Evolutionary conservation across 2,888 invertebrate species (phyloP).

Genomic region (Vandiemenella viatica): DNA sequence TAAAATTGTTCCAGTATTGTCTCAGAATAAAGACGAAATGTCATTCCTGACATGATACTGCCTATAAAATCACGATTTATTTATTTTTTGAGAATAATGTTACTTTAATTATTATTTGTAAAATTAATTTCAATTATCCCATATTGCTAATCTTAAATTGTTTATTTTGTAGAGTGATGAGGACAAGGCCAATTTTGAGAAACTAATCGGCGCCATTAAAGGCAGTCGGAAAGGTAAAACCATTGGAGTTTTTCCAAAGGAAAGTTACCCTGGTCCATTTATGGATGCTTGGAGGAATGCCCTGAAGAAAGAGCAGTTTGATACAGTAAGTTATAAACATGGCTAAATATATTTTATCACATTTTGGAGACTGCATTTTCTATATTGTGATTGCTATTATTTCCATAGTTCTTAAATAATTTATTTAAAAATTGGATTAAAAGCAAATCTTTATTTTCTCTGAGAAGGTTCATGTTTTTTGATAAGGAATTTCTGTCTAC

Average conservation of each 20-base stretch:
- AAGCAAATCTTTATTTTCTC: background rate
- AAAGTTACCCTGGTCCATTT: slow-evolving; percentile 85
- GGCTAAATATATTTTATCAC: no score
- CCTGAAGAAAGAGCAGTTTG: slow-evolving; percentile 63
- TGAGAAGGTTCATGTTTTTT: no score
- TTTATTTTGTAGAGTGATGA: slow-evolving; percentile 54
- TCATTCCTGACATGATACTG: no score
- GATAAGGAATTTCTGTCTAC: no score
- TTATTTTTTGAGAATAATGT: slow-evolving; percentile 10
- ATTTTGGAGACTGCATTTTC: no score
- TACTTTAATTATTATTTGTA: slow-evolving; percentile 6
- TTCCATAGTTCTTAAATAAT: no score
- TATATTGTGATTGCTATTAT: no score
- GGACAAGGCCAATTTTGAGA: slow-evolving; percentile 65
- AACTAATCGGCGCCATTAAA: slow-evolving; percentile 64
- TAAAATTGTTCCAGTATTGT: no score
- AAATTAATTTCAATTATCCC: slow-evolving; percentile 1
- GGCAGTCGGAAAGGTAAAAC: slow-evolving; percentile 77
- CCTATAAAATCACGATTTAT: no score
- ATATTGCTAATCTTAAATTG: slow-evolving; percentile 1
- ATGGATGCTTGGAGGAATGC: slow-evolving; percentile 78
- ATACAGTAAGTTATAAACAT: slow-evolving; percentile 45
- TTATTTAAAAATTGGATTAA: no score
- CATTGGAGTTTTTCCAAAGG: slow-evolving; percentile 82
- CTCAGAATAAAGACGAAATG: no score